Evolutionary conservation across 92 coral and sea anemone genomes (phyloP).

Genomic region (Paragorgia papillata): DNA sequence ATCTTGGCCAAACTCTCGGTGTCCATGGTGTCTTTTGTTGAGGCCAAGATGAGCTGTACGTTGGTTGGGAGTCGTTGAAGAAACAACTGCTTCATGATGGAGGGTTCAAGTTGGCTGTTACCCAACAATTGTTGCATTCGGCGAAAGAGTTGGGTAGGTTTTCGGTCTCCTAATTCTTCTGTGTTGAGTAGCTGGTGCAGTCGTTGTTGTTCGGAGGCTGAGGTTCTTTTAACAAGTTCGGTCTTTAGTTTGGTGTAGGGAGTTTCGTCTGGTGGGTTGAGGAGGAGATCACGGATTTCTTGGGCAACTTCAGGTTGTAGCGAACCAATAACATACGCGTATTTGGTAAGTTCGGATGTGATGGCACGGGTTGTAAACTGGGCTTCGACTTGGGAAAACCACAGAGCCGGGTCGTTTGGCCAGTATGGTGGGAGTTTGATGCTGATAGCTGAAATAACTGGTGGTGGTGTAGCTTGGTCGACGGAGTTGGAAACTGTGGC

Average conservation of each 20-base stretch:
- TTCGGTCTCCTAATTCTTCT: slow-evolving; percentile 24
- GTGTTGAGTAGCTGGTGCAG: neutral
- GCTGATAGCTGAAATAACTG: neutral
- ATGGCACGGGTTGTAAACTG: slow-evolving; percentile 10
- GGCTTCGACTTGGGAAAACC: slow-evolving; percentile 39
- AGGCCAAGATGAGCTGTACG: slow-evolving; percentile 3
- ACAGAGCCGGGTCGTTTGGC: slow-evolving; percentile 19
- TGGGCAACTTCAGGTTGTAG: slow-evolving; percentile 23
- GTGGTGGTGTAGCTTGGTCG: neutral
- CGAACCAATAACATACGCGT: slow-evolving; percentile 8
- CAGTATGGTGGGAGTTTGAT: neutral
- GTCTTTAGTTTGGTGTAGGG: neutral
- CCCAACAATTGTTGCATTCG: slow-evolving; percentile 19
- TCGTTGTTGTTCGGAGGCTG: slow-evolving; percentile 7
- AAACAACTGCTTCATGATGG: slow-evolving; percentile 18
- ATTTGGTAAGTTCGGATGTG: neutral
- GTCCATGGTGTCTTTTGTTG: neutral
- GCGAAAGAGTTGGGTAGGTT: slow-evolving; percentile 12
- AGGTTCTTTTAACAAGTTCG: neutral
- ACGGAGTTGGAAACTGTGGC: no score
- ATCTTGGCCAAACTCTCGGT: neutral
- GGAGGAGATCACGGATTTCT: slow-evolving; percentile 33
- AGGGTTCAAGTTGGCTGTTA: neutral
- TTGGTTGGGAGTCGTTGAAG: neutral
- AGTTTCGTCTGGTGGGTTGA: neutral